Evolutionary conservation across 2,888 invertebrate species (phyloP).

Genomic region (Acrobeloides nanus): DNA sequence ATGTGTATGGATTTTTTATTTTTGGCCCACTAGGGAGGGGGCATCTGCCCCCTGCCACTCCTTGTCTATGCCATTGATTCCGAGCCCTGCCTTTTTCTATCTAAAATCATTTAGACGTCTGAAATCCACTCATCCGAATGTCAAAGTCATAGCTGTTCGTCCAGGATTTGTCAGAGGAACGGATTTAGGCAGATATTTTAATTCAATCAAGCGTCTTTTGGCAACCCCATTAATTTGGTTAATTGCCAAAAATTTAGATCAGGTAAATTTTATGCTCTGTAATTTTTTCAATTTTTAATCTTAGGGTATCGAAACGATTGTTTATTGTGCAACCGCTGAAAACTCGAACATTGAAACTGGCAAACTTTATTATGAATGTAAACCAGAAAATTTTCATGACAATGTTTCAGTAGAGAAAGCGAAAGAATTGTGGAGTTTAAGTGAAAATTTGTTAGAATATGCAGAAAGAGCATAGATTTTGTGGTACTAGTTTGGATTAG

Average conservation of each 20-base stretch:
- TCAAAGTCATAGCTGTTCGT: slow-evolving; percentile 31
- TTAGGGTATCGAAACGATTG: slow-evolving; percentile 72
- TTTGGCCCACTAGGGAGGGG: too few relatives aligned
- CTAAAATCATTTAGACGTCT: slow-evolving; percentile 15
- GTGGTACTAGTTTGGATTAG: too few relatives aligned
- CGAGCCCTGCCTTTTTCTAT: too few relatives aligned
- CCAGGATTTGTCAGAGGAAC: slow-evolving; percentile 44
- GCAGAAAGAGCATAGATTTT: too few relatives aligned
- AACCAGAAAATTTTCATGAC: slow-evolving; percentile 29
- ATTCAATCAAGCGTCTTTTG: slow-evolving; percentile 35
- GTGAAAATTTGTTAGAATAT: slow-evolving; percentile 17
- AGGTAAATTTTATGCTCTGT: slow-evolving; percentile 20
- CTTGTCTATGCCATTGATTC: too few relatives aligned
- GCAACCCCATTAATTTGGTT: slow-evolving; percentile 49
- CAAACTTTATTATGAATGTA: slow-evolving; percentile 62
- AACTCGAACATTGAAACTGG: slow-evolving; percentile 64
- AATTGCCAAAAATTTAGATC: slow-evolving; percentile 39
- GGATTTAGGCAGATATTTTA: slow-evolving; percentile 14
- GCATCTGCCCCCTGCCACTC: too few relatives aligned
- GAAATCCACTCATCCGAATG: not conserved
- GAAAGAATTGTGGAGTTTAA: slow-evolving; percentile 22
- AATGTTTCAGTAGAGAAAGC: slow-evolving; percentile 28
- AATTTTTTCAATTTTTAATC: slow-evolving; percentile 14
- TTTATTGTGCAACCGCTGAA: slow-evolving; percentile 70
- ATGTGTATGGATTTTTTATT: too few relatives aligned